Base-by-base conservation (phyloP, 2,113 vertebrate species). In the Thunnus thynnus region DNA sequence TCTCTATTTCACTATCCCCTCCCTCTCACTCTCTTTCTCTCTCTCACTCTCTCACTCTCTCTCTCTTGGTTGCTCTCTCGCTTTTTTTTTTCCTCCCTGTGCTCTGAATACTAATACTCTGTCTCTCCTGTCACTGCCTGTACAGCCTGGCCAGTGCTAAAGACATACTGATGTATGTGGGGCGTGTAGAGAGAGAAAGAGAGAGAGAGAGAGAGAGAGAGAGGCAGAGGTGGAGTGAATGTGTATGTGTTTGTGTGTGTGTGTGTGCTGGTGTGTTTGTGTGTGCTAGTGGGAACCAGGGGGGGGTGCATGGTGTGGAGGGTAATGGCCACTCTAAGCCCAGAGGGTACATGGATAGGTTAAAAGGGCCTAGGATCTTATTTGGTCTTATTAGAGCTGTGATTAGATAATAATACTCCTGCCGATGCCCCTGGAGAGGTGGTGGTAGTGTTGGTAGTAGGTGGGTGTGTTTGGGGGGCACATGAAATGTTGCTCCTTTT, bases 101-200 rank as follows among this genome's bases (percentile, higher is more conserved):
- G 95, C 92, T 91, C 91, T 85, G 95, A 96, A 96, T 96, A 95
- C 93, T 95, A 95, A 96, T 93, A 86, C 83, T 76, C 72, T 79
- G 89, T 91, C 92, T 93, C 86, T 91, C 84, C 85, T 85, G 85
- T 91, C 89, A 78, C 85, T 83, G 90, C 89, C 91, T 92, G 76
- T 88, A 79, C 77, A 83, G 88, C 84, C 80, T 66, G 86, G 79
- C 88, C 91, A 82, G 84, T 82, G 87, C 93, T 94, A 93, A 94
- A 94, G 88, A 91, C 89, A 91, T 85, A 88, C 93, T 93, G 92
- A 92, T 92, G 94, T 95, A 93, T 95, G 89, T 93, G 65, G 86
- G 81, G 84, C 76, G 71, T 87, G 77, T 79, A 88, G 71, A 73
- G 52, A 80, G 81, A 68, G 30, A 22, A 32, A 61, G 32, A 44